Evolutionary conservation across 2,888 invertebrate species (phyloP), one percentile per base, ranked within the genome.

Genomic region (Eubasilissa splendida): DNA sequence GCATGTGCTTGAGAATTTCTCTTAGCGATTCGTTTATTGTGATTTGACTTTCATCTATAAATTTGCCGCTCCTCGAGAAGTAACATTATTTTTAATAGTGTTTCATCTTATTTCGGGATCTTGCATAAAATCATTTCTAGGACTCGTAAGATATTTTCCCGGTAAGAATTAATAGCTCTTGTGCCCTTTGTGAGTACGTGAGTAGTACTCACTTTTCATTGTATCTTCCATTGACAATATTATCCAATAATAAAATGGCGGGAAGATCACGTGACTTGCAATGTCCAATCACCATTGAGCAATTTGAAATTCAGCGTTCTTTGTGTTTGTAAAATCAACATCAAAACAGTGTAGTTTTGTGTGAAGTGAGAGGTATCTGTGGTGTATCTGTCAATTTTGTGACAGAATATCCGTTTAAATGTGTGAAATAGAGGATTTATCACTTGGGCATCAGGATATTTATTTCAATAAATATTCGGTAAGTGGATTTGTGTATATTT

Each of bases 361-460:
- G 87, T 88, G 88, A 88, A 90, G 90, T 89, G 90, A 89, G 89
- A 90, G 90, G 65, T 77, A 76, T 82, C 73, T 75, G 79, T 66
- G 79, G 90, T 90, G 89, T 89, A 89, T 89, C 88, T 90, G 89
- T 88, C 89, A 89, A 88, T 89, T 87, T 88, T 86, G 89, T 89
- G 89, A 88, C 87, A 86, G 87, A 89, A 89, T 88, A 88, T 88
- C 87, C 89, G 88, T 65, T 79, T 90, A 91, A 89, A 93, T 93
- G 93, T 93, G 92, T 90, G 92, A 94, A 91, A 91, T 94, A 89
- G 91, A 92, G 91, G 93, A 93, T 91, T 93, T 91, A 91, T 91
- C 92, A 85, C 88, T 91, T 87, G 91, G 93, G 91, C 93, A 92
- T 90, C 91, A 91, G 90, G 92, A 93, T 91, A 92, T 92, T 88